Base-by-base conservation (phyloP, 2,113 vertebrate species). In the Lagopus muta region DNA sequence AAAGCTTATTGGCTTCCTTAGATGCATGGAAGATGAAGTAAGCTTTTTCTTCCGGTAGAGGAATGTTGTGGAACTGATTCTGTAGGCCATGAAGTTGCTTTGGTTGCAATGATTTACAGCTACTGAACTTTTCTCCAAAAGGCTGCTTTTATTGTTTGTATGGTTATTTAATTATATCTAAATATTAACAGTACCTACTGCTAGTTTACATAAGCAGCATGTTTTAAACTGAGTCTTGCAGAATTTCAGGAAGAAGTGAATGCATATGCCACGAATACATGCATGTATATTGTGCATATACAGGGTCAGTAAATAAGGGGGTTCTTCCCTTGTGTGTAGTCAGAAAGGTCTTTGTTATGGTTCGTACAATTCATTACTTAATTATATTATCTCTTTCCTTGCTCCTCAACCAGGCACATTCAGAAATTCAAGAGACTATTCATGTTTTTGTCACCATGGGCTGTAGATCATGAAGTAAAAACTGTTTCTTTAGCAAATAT, bases 231-330 rank as follows among this genome's bases (percentile, higher is more conserved):
- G 76, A n/a, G 2, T 1, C 34, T 54, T 34, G 57, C 43, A 76
- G 78, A 6, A 34, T 73, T 70, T 70, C 15, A 22, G 6, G 21
- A 21, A 40, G 45, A 27, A 40, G 11, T 32, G 65, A 47, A 0
- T 13, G 3, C 16, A 2, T 11, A 4, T 27, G 3, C 32, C 12
- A 47, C 22, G 28, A 52, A 72, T 0, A 12, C 2, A 25, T 7
- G 18, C 0, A 2, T 12, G 30, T 20, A 3, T 36, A 3, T 38
- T 62, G 58, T 6, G 7, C 17, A 0, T 11, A 15, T 4, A 13
- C 45, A 70, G 82, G 17, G 27, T n/a, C 72, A 47, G 36, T 40
- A 17, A 25, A 55, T 15, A 1, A 11, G 34, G 6, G 22, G 40
- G 6, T 62, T 64, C 50, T 54, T 57, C 30, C 27, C 30, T 40